Base-by-base conservation (phyloP, 2,888 invertebrate species). In the Drosophila siamana region DNA sequence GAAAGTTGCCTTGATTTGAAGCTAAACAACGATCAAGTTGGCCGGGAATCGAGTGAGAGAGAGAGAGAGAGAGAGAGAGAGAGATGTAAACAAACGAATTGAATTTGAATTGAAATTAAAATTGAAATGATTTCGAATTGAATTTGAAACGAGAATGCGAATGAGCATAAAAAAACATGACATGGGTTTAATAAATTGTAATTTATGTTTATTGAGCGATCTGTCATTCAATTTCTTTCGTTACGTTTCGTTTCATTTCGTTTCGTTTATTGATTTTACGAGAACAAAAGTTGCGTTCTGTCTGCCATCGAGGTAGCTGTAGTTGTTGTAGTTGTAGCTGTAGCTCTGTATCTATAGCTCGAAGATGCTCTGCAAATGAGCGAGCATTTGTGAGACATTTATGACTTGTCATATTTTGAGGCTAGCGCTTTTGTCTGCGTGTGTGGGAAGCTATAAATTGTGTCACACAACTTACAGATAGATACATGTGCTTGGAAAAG, bases 121-220 rank as follows among this genome's bases (percentile, higher is more conserved):
- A 54, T 65, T 59, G 40, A 66, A 56, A 60, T 11, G 38, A 57
- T 50, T 56, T 46, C 36, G 57, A 69, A 62, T 26, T 52, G 51
- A 47, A 61, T 47, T 62, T 57, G 44, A 38, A 59, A 3, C 19
- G 19, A 19, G 19, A 1, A 63, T 69, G 54, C 64, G 66, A 78
- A 74, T 43, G 24, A 46, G 44, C 7, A 47, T 47, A 62, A 26
- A 62, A 57, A 64, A 74, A 72, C 60, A 69, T 62, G 77, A 55
- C 83, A 78, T 69, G 74, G 72, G 74, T 85, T 85, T 71, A 65
- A 88, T 88, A 81, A 88, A 88, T 84, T 85, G 67, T 81, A 88
- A 88, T 86, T 85, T 87, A 85, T 88, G 82, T 81, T 85, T 86
- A 86, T 88, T 86, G 87, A 69, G 74, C 80, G 86, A 87, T 87